Conservation (phyloP, 2,888 invertebrate species). For the Volucella zonaria region DNA sequence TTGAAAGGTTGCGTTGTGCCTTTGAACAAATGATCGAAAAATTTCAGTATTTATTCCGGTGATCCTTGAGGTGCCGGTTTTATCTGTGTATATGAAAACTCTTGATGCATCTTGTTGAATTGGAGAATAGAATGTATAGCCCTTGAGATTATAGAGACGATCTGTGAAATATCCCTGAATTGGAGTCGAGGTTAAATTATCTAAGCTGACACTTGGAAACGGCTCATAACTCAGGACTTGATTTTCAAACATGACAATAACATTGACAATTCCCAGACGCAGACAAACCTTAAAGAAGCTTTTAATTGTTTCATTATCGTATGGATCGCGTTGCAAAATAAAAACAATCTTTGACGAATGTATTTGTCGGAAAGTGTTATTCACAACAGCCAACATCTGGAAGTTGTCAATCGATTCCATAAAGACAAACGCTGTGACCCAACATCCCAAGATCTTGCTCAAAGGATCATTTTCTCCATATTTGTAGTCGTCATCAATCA, state of each 20-base stretch:
- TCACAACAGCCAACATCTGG: slow-evolving; percentile 42
- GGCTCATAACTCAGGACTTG: slow-evolving; percentile 49
- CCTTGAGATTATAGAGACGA: slow-evolving; percentile 44
- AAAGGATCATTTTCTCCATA: neutral
- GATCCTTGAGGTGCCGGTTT: slow-evolving; percentile 9
- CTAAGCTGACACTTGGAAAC: slow-evolving; percentile 46
- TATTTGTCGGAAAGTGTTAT: slow-evolving; percentile 40
- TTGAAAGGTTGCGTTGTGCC: slow-evolving; percentile 56
- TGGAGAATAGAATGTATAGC: slow-evolving; percentile 48
- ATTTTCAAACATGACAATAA: slow-evolving; percentile 21
- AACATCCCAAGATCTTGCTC: slow-evolving; percentile 27
- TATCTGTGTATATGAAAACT: slow-evolving; percentile 46
- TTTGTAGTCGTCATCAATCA: slow-evolving; percentile 27
- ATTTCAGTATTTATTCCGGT: slow-evolving; percentile 49
- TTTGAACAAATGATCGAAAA: slow-evolving; percentile 49
- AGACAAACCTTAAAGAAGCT: slow-evolving; percentile 45
- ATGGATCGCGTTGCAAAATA: neutral
- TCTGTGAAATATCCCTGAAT: slow-evolving; percentile 48
- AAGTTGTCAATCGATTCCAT: slow-evolving; percentile 40
- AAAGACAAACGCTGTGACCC: slow-evolving; percentile 49
- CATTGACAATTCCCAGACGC: slow-evolving; percentile 51
- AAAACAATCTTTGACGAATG: slow-evolving; percentile 52
- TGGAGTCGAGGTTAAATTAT: slow-evolving; percentile 36
- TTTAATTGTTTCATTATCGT: neutral
- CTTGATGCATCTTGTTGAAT: slow-evolving; percentile 53